Evolutionary conservation across 2,797 vertebrate species (phyloP).

Genomic region (Clarias fuscus): DNA sequence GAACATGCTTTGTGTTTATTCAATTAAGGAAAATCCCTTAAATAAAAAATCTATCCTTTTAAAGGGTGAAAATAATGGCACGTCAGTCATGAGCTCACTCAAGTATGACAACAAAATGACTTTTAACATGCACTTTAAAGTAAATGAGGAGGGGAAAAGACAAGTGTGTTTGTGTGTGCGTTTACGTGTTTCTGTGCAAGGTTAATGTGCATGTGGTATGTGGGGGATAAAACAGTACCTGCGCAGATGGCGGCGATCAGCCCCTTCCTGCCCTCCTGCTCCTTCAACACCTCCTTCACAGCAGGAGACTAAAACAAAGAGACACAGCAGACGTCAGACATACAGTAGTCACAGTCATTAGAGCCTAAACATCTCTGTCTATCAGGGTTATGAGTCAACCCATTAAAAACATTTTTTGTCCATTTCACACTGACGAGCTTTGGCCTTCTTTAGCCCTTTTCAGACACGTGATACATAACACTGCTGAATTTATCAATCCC

Average conservation of each 20-base stretch:
- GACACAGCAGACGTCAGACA: conserved; percentile 8
- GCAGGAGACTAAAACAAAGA: conserved; percentile 78
- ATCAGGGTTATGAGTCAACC: too few species aligned
- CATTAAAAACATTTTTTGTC: too few species aligned
- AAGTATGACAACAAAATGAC: not conserved
- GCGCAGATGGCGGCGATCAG: conserved; percentile 98
- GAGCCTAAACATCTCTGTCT: too few species aligned
- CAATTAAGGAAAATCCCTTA: not conserved
- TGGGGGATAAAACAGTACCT: conserved; percentile 72
- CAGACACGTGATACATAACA: too few species aligned
- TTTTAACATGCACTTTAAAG: not conserved
- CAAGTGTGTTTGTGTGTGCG: not conserved
- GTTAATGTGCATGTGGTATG: conserved; percentile 35
- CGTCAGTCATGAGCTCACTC: not conserved
- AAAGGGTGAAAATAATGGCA: too few species aligned
- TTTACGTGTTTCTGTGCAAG: not conserved
- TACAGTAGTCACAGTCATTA: not conserved
- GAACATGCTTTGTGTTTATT: not conserved
- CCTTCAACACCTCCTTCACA: conserved; percentile 90
- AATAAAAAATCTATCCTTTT: not conserved
- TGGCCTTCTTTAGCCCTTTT: too few species aligned
- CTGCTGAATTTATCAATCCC: too few species aligned
- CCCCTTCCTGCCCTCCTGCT: conserved; percentile 89
- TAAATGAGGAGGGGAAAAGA: too few species aligned
- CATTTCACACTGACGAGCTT: too few species aligned